Evolutionary conservation across 2,888 invertebrate genomes (phyloP).

Genomic region (Horisme vitalbata): DNA sequence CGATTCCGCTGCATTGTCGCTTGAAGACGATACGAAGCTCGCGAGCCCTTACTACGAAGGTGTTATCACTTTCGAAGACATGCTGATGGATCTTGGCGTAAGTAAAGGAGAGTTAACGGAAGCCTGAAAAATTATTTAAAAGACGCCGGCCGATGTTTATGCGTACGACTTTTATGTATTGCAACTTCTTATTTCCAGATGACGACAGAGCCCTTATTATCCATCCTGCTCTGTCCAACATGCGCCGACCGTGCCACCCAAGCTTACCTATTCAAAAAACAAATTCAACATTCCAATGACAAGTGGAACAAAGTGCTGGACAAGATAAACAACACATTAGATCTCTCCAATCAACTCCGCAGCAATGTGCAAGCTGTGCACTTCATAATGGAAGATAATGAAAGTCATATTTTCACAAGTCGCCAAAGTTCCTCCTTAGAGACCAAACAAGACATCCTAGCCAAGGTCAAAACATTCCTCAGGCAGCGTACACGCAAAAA

Average conservation of each 20-base stretch:
- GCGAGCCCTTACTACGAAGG: conserved; percentile 49
- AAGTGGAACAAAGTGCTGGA: conserved; percentile 51
- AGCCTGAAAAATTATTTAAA: too few species aligned
- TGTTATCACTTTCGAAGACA: conserved; percentile 49
- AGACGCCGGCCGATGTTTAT: too few species aligned
- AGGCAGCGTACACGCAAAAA: conserved; percentile 45
- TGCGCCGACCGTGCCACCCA: conserved; percentile 51
- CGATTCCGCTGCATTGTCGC: conserved; percentile 39
- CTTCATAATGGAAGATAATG: conserved; percentile 47
- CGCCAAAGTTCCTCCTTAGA: conserved; percentile 40
- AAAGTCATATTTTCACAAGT: conserved; percentile 54
- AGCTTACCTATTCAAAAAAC: conserved; percentile 57
- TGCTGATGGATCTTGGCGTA: conserved; percentile 59
- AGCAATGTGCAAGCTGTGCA: conserved; percentile 45
- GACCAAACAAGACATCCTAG: conserved; percentile 47
- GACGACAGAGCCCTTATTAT: conserved; percentile 46
- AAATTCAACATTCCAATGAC: conserved; percentile 49
- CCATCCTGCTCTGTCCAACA: conserved; percentile 54
- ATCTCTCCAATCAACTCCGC: conserved; percentile 37
- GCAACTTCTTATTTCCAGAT: conserved; percentile 57
- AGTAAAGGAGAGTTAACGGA: too few species aligned
- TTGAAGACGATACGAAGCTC: conserved; percentile 51
- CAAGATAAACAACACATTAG: conserved; percentile 42
- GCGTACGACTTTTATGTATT: too few species aligned
- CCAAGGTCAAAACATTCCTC: conserved; percentile 51